Base-by-base conservation (phyloP, 2,113 vertebrate genomes). In the Campylorhamphus procurvoides region DNA sequence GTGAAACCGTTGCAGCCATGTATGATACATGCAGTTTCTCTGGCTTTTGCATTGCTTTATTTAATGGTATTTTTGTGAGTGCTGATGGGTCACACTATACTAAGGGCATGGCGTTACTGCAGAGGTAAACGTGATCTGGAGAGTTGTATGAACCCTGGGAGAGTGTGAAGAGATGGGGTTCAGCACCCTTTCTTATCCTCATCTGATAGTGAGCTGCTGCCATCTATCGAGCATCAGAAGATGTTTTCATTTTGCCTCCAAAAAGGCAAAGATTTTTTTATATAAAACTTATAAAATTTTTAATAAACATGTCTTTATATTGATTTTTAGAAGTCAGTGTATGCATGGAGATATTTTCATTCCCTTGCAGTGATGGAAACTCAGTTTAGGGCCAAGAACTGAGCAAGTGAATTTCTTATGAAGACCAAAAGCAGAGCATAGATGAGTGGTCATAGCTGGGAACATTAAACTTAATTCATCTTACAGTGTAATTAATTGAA, bases 151-250 rank as follows among this genome's bases (percentile, higher is more conserved):
- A 92, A 52, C 39, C 23, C 47, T 40, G 46, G 44, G 60, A 74
- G 42, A 13, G 10, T 69, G 59, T 73, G 71, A 91, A 44, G 60
- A 55, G 79, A 47, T 40, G 50, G 39, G 63, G 55, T 73, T 66
- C 62, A 56, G 76, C 1, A 3, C 69, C 80, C 75, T 80, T 64
- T 71, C 50, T 59, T 84, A 29, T 12, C 10, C 72, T 96, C 66
- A 76, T 96, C 58, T 96, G 80, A 71, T 81, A 89, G 94, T 89
- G 53, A 95, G 86, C 94, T 97, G 94, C 96, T 96, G 96, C 96
- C 96, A 94, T 49, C 96, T 96, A 87, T 28, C 7, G 96, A 50
- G 7, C n/a, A 7, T 44, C 56, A 42, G 58, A 66, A 50, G 52
- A 59, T 3, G 0, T 40, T 84, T 71, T 49, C 37, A 28, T 4